Percentiles rank a stretch among this genome's conserved stretches.
These are phyloP conservation scores for Emydura subglobosa DNA, from an alignment of 2,113 vertebrate species.

Conservation along the genomic window DNA sequence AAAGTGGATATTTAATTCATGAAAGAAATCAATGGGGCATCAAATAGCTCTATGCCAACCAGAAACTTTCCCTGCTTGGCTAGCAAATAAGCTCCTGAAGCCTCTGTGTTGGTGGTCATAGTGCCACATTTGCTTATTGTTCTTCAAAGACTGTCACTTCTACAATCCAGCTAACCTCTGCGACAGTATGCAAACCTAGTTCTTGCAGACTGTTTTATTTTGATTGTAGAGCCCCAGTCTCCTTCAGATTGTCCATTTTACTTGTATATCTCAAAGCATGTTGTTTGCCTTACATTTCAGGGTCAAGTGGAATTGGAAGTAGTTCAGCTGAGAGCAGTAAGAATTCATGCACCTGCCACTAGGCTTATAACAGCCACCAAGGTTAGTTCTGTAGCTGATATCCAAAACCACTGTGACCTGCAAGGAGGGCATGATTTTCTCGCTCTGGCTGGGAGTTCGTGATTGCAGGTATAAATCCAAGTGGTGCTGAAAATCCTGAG, in stretches of 20 bases:
- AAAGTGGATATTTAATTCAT: background rate
- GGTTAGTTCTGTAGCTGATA: slow-evolving; percentile 33
- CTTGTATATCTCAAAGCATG: background rate
- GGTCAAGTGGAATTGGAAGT: slow-evolving; percentile 79
- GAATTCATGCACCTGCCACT: slow-evolving; percentile 76
- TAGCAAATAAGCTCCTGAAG: background rate
- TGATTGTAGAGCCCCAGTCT: background rate
- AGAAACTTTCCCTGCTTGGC: background rate
- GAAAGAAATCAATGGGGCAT: background rate
- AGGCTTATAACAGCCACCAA: slow-evolving; percentile 73
- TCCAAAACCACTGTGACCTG: background rate
- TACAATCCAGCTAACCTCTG: background rate
- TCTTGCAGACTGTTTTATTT: background rate
- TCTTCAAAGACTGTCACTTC: background rate
- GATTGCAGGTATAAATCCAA: background rate
- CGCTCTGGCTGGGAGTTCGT: background rate
- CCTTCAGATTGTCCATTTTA: background rate
- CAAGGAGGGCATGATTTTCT: background rate
- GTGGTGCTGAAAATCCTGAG: background rate
- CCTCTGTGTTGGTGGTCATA: background rate
- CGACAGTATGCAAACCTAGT: background rate
- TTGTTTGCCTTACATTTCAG: slow-evolving; percentile 34
- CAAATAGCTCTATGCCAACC: background rate
- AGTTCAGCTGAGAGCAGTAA: slow-evolving; percentile 71
- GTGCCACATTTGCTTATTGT: background rate